Conservation (phyloP, 1,140 invertebrate species). For the Ips nitidus region DNA sequence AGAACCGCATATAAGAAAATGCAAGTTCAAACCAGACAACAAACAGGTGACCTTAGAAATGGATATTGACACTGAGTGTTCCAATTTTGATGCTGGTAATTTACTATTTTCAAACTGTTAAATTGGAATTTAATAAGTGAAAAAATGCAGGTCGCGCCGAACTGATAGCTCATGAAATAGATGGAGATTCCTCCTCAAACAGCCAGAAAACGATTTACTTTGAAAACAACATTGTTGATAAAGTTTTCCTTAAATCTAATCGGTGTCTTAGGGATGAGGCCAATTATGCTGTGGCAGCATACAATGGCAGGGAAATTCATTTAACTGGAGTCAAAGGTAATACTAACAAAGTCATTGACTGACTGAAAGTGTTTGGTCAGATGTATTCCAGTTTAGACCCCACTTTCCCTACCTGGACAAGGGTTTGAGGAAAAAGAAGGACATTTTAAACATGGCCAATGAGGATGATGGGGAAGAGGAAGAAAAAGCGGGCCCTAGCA, state of each 20-base stretch:
- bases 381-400: slow-evolving; percentile 74
- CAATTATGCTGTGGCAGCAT: slow-evolving; percentile 68
- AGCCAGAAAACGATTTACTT: slow-evolving; percentile 53
- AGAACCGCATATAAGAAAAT: slow-evolving; percentile 60
- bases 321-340: slow-evolving; percentile 66
- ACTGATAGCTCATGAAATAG: slow-evolving; percentile 64
- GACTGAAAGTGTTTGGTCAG: background rate
- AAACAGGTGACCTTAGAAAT: slow-evolving; percentile 65
- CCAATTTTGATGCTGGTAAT: slow-evolving; percentile 62
- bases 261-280: slow-evolving; percentile 58
- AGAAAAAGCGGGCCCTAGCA: slow-evolving; percentile 59
- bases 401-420: slow-evolving; percentile 81
- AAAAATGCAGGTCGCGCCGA: slow-evolving; percentile 60
- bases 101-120: background rate
- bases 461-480: slow-evolving; percentile 58
- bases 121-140: no score
- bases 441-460: slow-evolving; percentile 61
- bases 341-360: slow-evolving; percentile 14
- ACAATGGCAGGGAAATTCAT: slow-evolving; percentile 70
- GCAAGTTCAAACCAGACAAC: slow-evolving; percentile 71
- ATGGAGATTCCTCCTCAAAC: slow-evolving; percentile 52
- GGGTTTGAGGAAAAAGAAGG: slow-evolving; percentile 66
- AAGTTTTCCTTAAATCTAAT: slow-evolving; percentile 62
- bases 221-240: slow-evolving; percentile 64
- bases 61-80: slow-evolving; percentile 58